Conservation (phyloP, 2,113 vertebrate genomes). For the Mesitornis unicolor region DNA sequence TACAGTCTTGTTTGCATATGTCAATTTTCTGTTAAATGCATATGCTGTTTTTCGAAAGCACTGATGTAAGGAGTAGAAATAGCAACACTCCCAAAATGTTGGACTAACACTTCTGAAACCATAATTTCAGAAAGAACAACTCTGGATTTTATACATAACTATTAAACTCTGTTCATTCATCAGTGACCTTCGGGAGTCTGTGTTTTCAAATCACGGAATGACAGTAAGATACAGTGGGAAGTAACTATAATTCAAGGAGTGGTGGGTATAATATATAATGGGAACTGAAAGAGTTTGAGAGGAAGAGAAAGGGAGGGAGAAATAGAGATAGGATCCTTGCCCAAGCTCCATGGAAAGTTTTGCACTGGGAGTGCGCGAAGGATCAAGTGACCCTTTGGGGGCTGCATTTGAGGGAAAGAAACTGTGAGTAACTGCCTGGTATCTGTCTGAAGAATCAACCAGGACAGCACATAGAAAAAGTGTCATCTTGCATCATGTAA, state of each 20-base stretch:
- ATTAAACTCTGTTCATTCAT: background rate
- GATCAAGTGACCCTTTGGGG: background rate
- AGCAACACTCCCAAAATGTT: background rate
- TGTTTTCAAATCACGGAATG: background rate
- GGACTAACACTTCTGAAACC: background rate
- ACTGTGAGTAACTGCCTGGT: background rate
- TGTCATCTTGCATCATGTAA: background rate
- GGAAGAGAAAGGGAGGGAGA: background rate
- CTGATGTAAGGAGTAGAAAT: background rate
- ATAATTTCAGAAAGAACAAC: background rate
- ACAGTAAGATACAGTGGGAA: background rate
- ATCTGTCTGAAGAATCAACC: background rate
- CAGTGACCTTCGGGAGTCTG: background rate
- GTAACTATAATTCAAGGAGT: background rate
- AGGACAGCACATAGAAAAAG: background rate
- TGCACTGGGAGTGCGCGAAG: background rate
- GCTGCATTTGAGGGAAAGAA: background rate
- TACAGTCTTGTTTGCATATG: rapidly evolving
- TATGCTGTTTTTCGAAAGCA: background rate
- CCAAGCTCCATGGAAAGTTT: background rate
- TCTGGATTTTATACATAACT: background rate
- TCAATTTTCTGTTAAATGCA: background rate
- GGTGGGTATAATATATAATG: background rate
- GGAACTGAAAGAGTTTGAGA: background rate
- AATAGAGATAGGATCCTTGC: background rate